Percentiles rank a stretch among this genome's conserved stretches.
These are phyloP conservation scores for Carlito syrichta DNA, from an alignment of 2,113 vertebrate species.

Conservation along the genomic window DNA sequence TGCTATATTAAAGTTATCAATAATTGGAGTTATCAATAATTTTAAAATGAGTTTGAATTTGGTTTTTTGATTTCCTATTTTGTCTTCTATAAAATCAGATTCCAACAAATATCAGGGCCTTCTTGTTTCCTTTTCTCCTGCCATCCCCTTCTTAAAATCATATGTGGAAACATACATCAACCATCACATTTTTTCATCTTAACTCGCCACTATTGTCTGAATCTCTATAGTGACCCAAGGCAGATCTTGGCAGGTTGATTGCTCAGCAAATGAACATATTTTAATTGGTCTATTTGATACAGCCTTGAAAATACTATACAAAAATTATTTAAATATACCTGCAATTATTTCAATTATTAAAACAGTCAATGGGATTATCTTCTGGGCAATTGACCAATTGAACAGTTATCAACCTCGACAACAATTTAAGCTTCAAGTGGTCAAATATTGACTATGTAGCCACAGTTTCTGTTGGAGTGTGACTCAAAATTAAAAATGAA, in stretches of 20 bases:
- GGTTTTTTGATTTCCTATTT: not conserved
- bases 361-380: not conserved
- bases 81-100: not conserved
- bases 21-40: not conserved
- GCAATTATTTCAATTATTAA: not conserved
- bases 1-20: not conserved
- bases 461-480: not conserved
- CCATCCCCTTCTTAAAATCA: not conserved
- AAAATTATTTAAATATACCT: constrained; percentile 59
- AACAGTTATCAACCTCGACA: not conserved
- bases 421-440: constrained; percentile 11
- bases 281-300: not conserved
- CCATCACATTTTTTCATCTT: not conserved
- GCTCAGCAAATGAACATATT: not conserved
- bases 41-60: not conserved
- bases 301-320: constrained; percentile 62
- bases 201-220: not conserved
- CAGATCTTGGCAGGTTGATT: not conserved
- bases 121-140: not conserved
- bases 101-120: not conserved
- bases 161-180: not conserved
- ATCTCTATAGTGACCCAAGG: not conserved
- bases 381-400: not conserved
- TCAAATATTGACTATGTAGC: constrained; percentile 8
- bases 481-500: not conserved